A percentile compares a stretch with the other conserved stretches of the same genome.
phyloP scores from a whole-genome alignment of 1,140 invertebrate genomes.

The Saxidomus purpurata region DNA sequence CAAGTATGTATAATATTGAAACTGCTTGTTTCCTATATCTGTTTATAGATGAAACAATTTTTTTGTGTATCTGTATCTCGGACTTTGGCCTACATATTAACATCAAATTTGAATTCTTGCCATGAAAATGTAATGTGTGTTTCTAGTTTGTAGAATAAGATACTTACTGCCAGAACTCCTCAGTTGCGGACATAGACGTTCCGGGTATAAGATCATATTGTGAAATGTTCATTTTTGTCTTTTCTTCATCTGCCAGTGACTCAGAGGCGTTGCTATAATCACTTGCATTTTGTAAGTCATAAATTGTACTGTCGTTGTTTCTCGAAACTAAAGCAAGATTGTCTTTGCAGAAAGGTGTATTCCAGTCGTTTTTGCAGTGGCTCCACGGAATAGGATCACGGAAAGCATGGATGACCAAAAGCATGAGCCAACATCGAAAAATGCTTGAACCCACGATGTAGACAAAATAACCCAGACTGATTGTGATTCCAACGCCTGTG shows the following conservation, averaged over 20 bases:
- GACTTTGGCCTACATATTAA: too few relatives aligned
- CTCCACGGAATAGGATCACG: constrained; percentile 96
- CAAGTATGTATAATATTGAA: too few relatives aligned
- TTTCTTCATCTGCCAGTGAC: not conserved
- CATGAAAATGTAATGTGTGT: too few relatives aligned
- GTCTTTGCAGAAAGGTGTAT: constrained; percentile 38
- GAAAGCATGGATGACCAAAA: constrained; percentile 98
- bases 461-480: too few relatives aligned
- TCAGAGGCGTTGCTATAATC: not conserved
- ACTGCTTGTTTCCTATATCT: too few relatives aligned
- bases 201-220: not conserved
- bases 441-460: too few relatives aligned
- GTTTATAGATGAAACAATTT: too few relatives aligned
- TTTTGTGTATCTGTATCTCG: too few relatives aligned
- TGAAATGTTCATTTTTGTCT: not conserved
- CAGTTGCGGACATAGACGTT: constrained; percentile 40
- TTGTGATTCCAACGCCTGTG: too few relatives aligned
- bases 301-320: not conserved
- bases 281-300: not conserved
- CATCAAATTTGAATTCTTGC: too few relatives aligned
- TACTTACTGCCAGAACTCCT: constrained; percentile 72
- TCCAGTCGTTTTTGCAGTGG: constrained; percentile 94
- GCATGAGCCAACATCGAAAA: constrained; percentile 97
- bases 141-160: too few relatives aligned
- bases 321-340: not conserved